These are phyloP conservation scores for Pilophorus perplexus DNA, from an alignment of 2,888 invertebrate genomes.

Conservation along the genomic window DNA sequence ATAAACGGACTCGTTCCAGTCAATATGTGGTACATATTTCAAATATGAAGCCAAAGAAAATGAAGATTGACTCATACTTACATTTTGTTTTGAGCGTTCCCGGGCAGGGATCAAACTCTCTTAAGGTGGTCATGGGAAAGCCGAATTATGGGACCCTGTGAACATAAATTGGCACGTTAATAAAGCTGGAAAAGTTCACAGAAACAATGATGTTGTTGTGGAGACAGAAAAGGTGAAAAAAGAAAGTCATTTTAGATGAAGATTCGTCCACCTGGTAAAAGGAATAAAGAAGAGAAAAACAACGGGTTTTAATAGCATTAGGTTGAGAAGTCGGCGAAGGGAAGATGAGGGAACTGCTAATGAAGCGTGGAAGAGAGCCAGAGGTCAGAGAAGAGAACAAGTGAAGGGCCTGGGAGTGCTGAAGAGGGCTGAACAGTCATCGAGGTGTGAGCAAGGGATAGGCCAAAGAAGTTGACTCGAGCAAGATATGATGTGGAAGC, in stretches of 20 bases:
- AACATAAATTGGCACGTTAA: background rate
- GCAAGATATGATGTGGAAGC: too few relatives aligned
- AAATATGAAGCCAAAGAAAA: too few relatives aligned
- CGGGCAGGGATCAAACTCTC: conserved; percentile 32
- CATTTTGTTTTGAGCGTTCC: conserved; percentile 36
- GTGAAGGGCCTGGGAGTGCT: background rate
- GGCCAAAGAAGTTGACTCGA: too few relatives aligned
- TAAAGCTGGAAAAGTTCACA: background rate
- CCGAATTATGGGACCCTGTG: conserved; percentile 31
- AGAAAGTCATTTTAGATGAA: background rate
- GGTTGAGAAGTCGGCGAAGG: background rate
- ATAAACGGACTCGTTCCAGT: too few relatives aligned
- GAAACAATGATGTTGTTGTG: too few relatives aligned
- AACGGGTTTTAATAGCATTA: background rate
- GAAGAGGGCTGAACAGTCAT: too few relatives aligned
- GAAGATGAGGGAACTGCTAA: conserved; percentile 10
- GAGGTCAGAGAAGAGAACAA: background rate
- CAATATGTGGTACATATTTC: too few relatives aligned
- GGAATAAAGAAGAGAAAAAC: too few relatives aligned
- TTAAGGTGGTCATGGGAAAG: conserved; percentile 24
- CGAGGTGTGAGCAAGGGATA: too few relatives aligned
- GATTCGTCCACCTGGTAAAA: too few relatives aligned
- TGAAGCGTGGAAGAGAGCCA: conserved; percentile 18
- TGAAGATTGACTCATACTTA: conserved; percentile 3
- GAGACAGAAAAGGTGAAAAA: background rate